Base-by-base conservation (phyloP, 2,888 invertebrate genomes). In the Bellardia bayeri region DNA sequence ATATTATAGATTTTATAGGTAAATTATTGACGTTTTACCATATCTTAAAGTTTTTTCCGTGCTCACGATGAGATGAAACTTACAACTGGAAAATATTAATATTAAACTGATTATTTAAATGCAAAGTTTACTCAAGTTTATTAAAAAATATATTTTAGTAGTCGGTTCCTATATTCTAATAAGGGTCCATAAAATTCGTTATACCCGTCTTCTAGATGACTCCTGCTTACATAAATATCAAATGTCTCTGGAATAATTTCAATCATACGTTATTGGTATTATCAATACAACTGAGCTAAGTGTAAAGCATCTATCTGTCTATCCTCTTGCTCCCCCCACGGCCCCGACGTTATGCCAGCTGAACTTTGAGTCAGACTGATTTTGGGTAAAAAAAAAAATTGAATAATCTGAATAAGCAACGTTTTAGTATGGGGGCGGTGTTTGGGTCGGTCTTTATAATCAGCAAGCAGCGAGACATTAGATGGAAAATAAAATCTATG, bases 341-440 rank as follows among this genome's bases (percentile, higher is more conserved):
- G 49, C 11, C 11, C 56, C 74, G 69, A 78, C 51, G 61, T 81
- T 56, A 45, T 56, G 42, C n/a, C 51, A 81, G 23, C 16, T 83
- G 87, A 87, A 82, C 87, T 87, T 87, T 87, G 87, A 82, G 68
- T 79, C 58, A 56, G 61, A 63, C 84, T 82, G 76, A 61, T 78
- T 87, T 81, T 51, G 76, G 49, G 30, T 30, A 66, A 69, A 61
- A 75, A 61, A 75, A 16, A 45, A 63, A 80, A 63, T 37, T n/a
- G n/a, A 40, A 14, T 40, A 14, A 13, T 37, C 33, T 42, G 33
- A 13, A 80, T 74, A 58, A 80, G 71, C 49, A 75, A 56, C 9
- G 40, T 63, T 78, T 84, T 49, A 33, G 64, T 74, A 79, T 87
- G 87, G 78, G 87, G 87, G 87, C 84, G 85, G 80, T 82, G 86